A percentile compares a stretch with the other conserved stretches of the same genome.
Evolutionary conservation across 92 coral and sea anemone genomes (phyloP).

Genomic region (Pocillopora grandis): DNA sequence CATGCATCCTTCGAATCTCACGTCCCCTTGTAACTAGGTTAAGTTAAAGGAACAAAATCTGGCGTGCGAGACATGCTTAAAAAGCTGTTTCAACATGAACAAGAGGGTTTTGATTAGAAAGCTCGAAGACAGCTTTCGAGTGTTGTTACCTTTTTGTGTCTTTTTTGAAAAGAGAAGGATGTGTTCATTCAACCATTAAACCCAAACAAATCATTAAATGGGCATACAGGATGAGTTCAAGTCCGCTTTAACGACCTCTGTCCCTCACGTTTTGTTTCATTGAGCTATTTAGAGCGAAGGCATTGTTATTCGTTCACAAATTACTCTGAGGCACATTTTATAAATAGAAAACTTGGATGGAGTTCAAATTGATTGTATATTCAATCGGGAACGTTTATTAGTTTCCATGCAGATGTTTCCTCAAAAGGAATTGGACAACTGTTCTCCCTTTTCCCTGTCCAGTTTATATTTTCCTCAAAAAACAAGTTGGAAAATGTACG

Average conservation of each 20-base stretch:
- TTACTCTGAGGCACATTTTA: neutral
- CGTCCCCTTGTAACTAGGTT: neutral
- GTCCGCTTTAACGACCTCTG: conserved; percentile 23
- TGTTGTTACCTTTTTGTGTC: neutral
- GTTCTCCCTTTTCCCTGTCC: too few relatives aligned
- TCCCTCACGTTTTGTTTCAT: conserved; percentile 6
- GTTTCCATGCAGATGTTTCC: too few relatives aligned
- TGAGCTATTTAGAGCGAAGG: conserved; percentile 2
- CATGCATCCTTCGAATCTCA: neutral
- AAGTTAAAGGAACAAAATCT: neutral
- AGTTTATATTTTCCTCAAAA: too few relatives aligned
- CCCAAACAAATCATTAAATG: neutral
- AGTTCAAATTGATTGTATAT: conserved; percentile 11
- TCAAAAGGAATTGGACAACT: too few relatives aligned
- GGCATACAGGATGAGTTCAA: neutral
- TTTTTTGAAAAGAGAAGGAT: neutral
- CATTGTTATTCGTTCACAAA: neutral
- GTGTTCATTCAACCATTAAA: conserved; percentile 2
- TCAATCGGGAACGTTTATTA: neutral
- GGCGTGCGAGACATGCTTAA: conserved; percentile 17
- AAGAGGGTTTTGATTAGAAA: neutral
- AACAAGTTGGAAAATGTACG: too few relatives aligned
- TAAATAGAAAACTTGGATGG: conserved; percentile 1
- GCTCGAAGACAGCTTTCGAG: neutral
- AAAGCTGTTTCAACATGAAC: neutral